phyloP scores from a whole-genome alignment of 2,113 vertebrate genomes.

The Leucopternis melanops region DNA sequence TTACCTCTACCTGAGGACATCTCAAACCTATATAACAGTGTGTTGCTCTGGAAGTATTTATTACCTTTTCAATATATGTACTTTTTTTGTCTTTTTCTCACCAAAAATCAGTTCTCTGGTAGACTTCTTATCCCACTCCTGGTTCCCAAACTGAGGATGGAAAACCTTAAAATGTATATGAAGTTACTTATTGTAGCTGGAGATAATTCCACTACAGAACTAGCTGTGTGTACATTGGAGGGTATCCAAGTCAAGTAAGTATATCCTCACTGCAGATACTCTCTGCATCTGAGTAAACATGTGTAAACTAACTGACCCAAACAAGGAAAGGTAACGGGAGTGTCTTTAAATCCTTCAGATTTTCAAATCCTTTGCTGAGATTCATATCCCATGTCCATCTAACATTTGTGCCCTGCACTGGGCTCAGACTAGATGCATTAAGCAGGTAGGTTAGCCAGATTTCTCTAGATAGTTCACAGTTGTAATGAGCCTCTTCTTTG shows the following conservation, averaged over 20 bases:
- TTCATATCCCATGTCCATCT: background rate
- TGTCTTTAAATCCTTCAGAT: background rate
- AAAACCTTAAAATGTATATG: background rate
- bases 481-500: background rate
- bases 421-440: background rate
- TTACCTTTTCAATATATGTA: background rate
- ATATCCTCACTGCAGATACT: background rate
- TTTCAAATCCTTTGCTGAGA: background rate
- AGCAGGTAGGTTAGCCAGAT: background rate
- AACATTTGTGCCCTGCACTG: background rate
- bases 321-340: background rate
- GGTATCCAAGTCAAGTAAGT: background rate
- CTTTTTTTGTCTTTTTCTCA: background rate
- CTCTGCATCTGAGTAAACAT: background rate
- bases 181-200: background rate
- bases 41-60: background rate
- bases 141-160: background rate
- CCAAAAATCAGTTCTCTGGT: background rate
- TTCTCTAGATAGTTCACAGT: background rate
- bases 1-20: background rate
- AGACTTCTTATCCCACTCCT: background rate
- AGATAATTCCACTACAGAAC: background rate
- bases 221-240: background rate
- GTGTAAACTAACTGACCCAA: background rate
- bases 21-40: background rate